Evolutionary conservation across 2,113 vertebrate genomes (phyloP), one percentile per base, ranked within the genome.

Genomic region (Butorides virescens): DNA sequence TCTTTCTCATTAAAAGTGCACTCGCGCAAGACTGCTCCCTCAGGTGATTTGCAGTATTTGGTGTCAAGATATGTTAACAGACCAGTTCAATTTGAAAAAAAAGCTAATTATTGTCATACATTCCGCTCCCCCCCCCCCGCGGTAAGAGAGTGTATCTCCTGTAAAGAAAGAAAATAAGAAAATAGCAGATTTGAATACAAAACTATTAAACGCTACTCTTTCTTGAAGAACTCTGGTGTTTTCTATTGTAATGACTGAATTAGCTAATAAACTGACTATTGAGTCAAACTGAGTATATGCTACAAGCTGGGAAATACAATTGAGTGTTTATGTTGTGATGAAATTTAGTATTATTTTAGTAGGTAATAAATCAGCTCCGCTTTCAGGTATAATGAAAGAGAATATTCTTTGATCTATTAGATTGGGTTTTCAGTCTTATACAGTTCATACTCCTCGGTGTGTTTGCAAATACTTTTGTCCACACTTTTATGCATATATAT

Each of bases 91-190:
- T 84, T 93, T 93, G 70, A 63, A 83, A 49, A 90, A 90, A 78
- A 25, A 92, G 22, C 34, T 94, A 88, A 93, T 86, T 92, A 90
- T 88, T 82, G 52, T 36, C 49, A 72, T 50, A 42, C 5, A 62
- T 32, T 26, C 52, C 55, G 39, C 10, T 6, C 37, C 10, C 32
- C 47, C 59, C 42, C 10, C 7, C 37, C 10, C 29, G 50, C 67
- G 20, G 32, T 68, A 82, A 88, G 30, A 90, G 8, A 75, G 37
- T 82, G 39, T 61, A 32, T 85, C 44, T 67, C 61, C 42, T 78
- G n/a, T 86, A 88, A 90, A 82, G 78, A 94, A 67, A 63, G 27
- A 86, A 93, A 80, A 86, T 78, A 67, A 63, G 27, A 86, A 93
- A 80, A 86, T 78, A 19, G 29, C 14, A 42, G 58, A 81, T 72